Conservation (phyloP, 2,888 invertebrate species). For the Aspidapion aeneum region DNA sequence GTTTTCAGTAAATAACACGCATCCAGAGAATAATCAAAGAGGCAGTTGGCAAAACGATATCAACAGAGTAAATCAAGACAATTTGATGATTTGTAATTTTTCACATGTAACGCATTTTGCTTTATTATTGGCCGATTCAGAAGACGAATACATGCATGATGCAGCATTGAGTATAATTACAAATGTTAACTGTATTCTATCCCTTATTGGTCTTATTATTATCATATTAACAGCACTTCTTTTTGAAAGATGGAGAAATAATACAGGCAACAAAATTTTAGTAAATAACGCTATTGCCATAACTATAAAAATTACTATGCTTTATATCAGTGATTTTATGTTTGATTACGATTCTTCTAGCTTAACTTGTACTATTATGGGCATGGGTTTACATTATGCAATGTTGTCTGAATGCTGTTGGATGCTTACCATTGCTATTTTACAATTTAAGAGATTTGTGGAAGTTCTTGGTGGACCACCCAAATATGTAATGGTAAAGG, state of each 20-base stretch:
- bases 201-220: slow-evolving; percentile 50
- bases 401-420: slow-evolving; percentile 65
- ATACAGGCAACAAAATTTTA: slow-evolving; percentile 43
- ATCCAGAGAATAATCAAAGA: slow-evolving; percentile 21
- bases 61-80: slow-evolving; percentile 8
- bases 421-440: slow-evolving; percentile 67
- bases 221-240: slow-evolving; percentile 53
- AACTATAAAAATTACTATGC: slow-evolving; percentile 37
- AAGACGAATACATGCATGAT: slow-evolving; percentile 33
- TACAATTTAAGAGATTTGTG: slow-evolving; percentile 65
- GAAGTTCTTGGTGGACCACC: slow-evolving; percentile 58
- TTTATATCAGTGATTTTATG: slow-evolving; percentile 31
- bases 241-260: slow-evolving; percentile 59
- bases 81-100: slow-evolving; percentile 52
- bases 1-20: slow-evolving; percentile 29
- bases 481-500: slow-evolving; percentile 49
- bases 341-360: slow-evolving; percentile 51
- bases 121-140: slow-evolving; percentile 48
- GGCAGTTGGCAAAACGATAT: slow-evolving; percentile 48
- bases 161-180: slow-evolving; percentile 44
- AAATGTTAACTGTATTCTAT: slow-evolving; percentile 51
- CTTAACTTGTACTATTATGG: slow-evolving; percentile 52
- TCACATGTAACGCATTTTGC: slow-evolving; percentile 59
- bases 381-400: slow-evolving; percentile 64
- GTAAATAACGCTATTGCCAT: slow-evolving; percentile 40